Evolutionary conservation across 2,888 invertebrate species (phyloP), one percentile per base, ranked within the genome.

Genomic region (Itoplectis maculator): DNA sequence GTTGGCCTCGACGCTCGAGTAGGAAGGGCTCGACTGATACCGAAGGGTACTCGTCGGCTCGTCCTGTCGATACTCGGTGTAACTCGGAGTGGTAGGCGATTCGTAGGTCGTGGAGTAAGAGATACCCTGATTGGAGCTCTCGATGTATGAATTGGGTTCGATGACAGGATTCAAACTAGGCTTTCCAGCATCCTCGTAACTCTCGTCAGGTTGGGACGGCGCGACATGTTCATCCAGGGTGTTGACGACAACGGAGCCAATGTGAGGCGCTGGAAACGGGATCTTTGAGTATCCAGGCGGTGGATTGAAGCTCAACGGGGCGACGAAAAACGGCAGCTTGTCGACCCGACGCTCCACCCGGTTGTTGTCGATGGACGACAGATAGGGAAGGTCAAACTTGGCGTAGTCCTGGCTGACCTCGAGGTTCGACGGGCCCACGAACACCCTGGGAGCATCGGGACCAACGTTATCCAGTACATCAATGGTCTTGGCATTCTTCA

Each of bases 271-370:
- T 0, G 97, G 97, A 90, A 97, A 95, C 0, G 97, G 96, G 84
- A 97, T 97, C 93, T 97, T 97, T 0, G 96, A 96, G 89, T 97
- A 97, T 2, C 97, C 97, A 65, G 95, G 94, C 0, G 97, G 97
- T n/a, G 97, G 96, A 86, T 96, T 96, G 88, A 97, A 97, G 88
- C 96, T 97, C 29, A 97, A 92, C 0, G 97, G 97, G 0, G 97
- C 97, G 7, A 97, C 97, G 88, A 97, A 97, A 92, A 97, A 97
- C 0, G 97, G 96, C 0, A 97, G 91, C 85, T 96, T 96, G 73
- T 95, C 95, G 0, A 97, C 94, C 92, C 96, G 96, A 76, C 95
- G 94, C 87, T 96, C 96, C 9, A 95, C 95, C 76, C 96, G 94
- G 83, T 94, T 95, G 56, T 94, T 94, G 85, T 96, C 96, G 51